These are phyloP conservation scores for Oryzias celebensis DNA, from an alignment of 2,113 vertebrate genomes.

Conservation along the genomic window DNA sequence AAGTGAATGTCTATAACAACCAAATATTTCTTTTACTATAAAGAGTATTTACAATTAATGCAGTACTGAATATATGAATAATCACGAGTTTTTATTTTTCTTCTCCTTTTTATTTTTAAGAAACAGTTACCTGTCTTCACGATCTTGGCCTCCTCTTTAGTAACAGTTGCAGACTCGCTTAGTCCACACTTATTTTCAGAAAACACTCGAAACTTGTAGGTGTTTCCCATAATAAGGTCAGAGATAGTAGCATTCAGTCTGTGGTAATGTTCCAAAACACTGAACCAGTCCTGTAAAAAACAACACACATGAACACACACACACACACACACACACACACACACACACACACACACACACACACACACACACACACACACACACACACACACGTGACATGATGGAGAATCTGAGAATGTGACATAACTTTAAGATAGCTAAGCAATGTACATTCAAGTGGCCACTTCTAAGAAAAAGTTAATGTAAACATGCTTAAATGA, in stretches of 20 bases:
- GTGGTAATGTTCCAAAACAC: constrained; percentile 87
- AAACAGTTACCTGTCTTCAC: constrained; percentile 82
- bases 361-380: no score
- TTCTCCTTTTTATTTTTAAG: background rate
- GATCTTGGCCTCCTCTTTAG: constrained; percentile 81
- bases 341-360: background rate
- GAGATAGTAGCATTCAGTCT: constrained; percentile 90
- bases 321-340: background rate
- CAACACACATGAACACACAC: no score
- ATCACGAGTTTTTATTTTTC: no score
- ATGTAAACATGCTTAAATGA: no score
- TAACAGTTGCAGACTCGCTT: constrained; percentile 68
- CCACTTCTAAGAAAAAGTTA: no score
- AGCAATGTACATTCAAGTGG: no score
- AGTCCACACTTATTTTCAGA: constrained; percentile 88
- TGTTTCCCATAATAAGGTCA: constrained; percentile 94
- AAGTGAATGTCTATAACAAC: no score
- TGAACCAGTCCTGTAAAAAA: constrained; percentile 90
- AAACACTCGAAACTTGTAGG: constrained; percentile 89
- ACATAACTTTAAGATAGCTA: background rate
- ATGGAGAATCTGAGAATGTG: background rate
- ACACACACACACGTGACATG: background rate
- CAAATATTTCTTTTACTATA: no score
- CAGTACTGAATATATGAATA: no score
- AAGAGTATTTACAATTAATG: no score